Base-by-base conservation (phyloP, 2,888 invertebrate species). In the Ptilodon capucinus region DNA sequence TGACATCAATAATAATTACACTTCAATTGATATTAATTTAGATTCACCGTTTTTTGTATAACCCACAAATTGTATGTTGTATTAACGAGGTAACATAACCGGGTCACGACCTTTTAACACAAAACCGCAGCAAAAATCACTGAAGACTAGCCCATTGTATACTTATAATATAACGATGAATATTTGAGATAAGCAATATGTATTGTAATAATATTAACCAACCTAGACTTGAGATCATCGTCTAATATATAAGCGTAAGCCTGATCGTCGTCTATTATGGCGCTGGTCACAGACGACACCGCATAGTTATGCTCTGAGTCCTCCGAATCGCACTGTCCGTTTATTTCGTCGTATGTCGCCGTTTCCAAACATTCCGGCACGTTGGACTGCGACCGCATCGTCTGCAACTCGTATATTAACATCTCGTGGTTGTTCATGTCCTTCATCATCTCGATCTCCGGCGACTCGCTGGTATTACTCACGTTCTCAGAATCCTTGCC, bases 371-470 rank as follows among this genome's bases (percentile, higher is more conserved):
- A 57, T 23, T 85, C 84, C 4, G 85, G 82, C 50, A 90, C 82
- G 57, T 83, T 84, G 0, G 86, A 79, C 56, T 86, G 85, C 41
- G 91, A 91, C 48, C 93, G 92, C 95, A 95, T 95, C 45, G 92
- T 92, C 64, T 94, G 93, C 77, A 95, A 74, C 74, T 95, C 95
- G 53, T 94, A 93, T 67, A 95, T 95, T 66, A 95, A 88, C 82
- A 94, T 92, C 81, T 95, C 95, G 72, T 94, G 94, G 74, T 93
- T 93, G 67, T 87, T 91, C 86, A 91, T 90, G 66, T 91, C 91
- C 70, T 87, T 90, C 81, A 80, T 83, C 60, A 76, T 68, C 28
- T 81, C 82, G 38, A 74, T 71, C 53, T 85, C 86, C 25, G 81
- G 71, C 32, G 79, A 74, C 28, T 74, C 78, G 59, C 77, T 78